phyloP scores from a whole-genome alignment of 2,113 vertebrate species.

The Acanthochromis polyacanthus region DNA sequence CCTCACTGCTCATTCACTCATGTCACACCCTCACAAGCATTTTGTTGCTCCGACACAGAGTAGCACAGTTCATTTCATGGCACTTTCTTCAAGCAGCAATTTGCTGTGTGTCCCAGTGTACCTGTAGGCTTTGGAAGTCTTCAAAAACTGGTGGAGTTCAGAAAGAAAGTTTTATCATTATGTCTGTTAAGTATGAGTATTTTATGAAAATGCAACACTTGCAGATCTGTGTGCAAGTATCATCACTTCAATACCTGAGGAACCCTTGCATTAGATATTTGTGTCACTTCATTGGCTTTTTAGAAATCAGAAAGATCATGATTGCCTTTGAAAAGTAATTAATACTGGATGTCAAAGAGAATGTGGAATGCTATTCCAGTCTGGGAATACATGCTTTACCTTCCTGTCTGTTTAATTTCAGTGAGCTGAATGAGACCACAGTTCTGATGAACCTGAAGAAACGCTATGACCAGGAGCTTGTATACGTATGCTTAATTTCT shows the following conservation, averaged over 20 bases:
- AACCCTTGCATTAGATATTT: conserved; percentile 15
- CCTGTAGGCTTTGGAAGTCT: conserved; percentile 17
- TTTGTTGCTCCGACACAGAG: conserved; percentile 9
- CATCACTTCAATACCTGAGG: conserved; percentile 9
- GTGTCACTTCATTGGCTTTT: conserved; percentile 14
- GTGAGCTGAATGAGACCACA: conserved; percentile 92
- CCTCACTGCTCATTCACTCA: conserved; percentile 18
- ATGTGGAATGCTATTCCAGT: conserved; percentile 18
- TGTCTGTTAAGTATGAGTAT: conserved; percentile 23
- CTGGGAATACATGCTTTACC: conserved; percentile 40
- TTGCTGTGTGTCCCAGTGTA: not conserved
- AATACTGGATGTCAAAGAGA: conserved; percentile 31
- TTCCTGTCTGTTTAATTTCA: conserved; percentile 73
- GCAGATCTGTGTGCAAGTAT: not conserved
- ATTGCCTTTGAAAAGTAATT: conserved; percentile 38
- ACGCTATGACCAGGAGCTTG: conserved; percentile 90
- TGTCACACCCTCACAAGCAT: conserved; percentile 21
- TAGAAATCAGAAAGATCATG: conserved; percentile 14
- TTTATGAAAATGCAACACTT: conserved; percentile 12
- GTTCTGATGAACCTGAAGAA: conserved; percentile 93
- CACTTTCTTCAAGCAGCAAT: conserved; percentile 13
- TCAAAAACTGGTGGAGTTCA: not conserved
- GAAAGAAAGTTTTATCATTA: conserved; percentile 27
- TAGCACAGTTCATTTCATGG: conserved; percentile 23
- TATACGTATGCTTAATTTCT: conserved; percentile 87